Percentiles rank a stretch among this genome's conserved stretches.
These are phyloP conservation scores for Hippocampus comes DNA, from an alignment of 2,113 vertebrate genomes.

Conservation along the genomic window DNA sequence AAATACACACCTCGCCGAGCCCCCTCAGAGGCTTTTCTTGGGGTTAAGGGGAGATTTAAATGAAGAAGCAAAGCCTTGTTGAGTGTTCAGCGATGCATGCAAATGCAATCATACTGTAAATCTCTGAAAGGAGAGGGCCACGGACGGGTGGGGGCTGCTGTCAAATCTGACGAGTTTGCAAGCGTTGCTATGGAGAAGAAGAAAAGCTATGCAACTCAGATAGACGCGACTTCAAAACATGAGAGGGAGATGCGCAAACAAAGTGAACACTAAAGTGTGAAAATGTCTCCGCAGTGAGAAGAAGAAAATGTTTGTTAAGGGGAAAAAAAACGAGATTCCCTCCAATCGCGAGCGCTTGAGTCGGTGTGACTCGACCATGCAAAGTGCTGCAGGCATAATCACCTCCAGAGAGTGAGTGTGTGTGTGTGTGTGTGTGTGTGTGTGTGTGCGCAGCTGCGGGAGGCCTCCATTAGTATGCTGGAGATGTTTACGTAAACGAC, in stretches of 20 bases:
- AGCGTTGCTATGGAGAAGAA: conserved; percentile 44
- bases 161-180: conserved; percentile 38
- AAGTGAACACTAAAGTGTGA: conserved; percentile 10
- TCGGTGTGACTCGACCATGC: conserved; percentile 38
- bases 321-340: neutral
- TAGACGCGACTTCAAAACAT: conserved; percentile 8
- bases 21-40: conserved; percentile 1
- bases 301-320: conserved; percentile 2
- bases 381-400: conserved; percentile 64
- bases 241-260: neutral
- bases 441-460: conserved; percentile 60
- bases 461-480: conserved; percentile 67
- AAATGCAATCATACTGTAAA: conserved; percentile 39
- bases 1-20: neutral
- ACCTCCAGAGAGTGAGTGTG: conserved; percentile 18
- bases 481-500: conserved; percentile 65
- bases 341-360: conserved; percentile 16
- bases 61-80: conserved; percentile 17
- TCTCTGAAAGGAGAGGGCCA: conserved; percentile 2
- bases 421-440: conserved; percentile 28
- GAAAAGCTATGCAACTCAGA: conserved; percentile 23
- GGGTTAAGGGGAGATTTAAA: neutral
- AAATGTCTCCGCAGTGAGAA: conserved; percentile 4
- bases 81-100: conserved; percentile 32
- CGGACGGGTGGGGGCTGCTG: conserved; percentile 11